These are phyloP conservation scores for Protonibea diacanthus DNA, from an alignment of 2,797 vertebrate genomes.

Conservation along the genomic window DNA sequence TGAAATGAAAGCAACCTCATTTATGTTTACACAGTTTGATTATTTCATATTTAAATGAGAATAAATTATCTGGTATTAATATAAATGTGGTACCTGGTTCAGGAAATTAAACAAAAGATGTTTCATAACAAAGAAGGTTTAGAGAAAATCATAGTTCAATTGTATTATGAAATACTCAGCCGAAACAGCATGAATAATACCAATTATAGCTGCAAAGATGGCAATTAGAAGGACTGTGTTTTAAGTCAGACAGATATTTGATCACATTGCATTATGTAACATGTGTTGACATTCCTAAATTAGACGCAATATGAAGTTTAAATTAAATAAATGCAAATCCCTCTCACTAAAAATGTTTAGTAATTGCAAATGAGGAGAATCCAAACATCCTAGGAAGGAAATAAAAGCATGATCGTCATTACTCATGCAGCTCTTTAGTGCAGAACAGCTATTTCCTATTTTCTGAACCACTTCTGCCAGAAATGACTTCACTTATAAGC, in stretches of 20 bases:
- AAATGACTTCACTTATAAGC: not conserved
- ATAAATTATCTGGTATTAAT: not conserved
- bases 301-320: not conserved
- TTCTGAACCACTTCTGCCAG: not conserved
- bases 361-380: not conserved
- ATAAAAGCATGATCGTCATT: not conserved
- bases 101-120: not conserved
- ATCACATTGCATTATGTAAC: not conserved
- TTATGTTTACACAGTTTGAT: not conserved
- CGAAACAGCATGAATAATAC: not conserved
- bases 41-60: not conserved
- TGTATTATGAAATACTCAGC: not conserved
- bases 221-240: not conserved
- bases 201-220: not conserved
- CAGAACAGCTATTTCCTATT: not conserved
- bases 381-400: constrained; percentile 1
- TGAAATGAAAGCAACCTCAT: not conserved
- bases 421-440: not conserved
- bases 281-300: not conserved
- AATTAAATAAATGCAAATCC: not conserved
- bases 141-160: not conserved
- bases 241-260: not conserved
- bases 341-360: not conserved
- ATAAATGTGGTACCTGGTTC: not conserved
- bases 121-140: not conserved